Evolutionary conservation across 1,140 invertebrate genomes (phyloP).

Genomic region (Lanistes nyassanus): DNA sequence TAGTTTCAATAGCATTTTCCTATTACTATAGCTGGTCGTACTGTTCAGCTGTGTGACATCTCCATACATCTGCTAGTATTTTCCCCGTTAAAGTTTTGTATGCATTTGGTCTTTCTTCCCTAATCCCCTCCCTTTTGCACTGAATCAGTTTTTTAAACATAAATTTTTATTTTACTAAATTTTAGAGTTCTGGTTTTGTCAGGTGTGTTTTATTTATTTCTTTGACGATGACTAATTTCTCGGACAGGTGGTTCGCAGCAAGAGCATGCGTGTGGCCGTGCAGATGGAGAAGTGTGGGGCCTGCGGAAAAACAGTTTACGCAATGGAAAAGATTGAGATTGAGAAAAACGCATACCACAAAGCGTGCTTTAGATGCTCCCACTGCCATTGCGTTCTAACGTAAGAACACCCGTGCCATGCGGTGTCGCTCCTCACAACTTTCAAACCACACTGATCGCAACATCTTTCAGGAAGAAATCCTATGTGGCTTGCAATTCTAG

Average conservation of each 20-base stretch:
- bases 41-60: too few relatives aligned
- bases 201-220: constrained; percentile 27
- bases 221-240: constrained; percentile 5
- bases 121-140: background rate
- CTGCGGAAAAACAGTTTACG: constrained; percentile 81
- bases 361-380: constrained; percentile 82
- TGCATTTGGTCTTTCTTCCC: background rate
- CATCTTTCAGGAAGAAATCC: background rate
- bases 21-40: too few relatives aligned
- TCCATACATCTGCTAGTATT: background rate
- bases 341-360: constrained; percentile 81
- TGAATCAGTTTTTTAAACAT: too few relatives aligned
- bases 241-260: constrained; percentile 40
- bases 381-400: constrained; percentile 81
- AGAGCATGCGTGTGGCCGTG: constrained; percentile 61
- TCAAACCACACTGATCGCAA: background rate
- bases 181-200: constrained; percentile 13
- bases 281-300: constrained; percentile 76
- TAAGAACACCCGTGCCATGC: constrained; percentile 61
- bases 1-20: too few relatives aligned
- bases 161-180: background rate
- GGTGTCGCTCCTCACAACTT: background rate
- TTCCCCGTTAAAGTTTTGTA: background rate
- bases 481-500: background rate
- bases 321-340: constrained; percentile 82